phyloP scores from a whole-genome alignment of 2,888 invertebrate genomes.

The Kryphioiulus occultus region DNA sequence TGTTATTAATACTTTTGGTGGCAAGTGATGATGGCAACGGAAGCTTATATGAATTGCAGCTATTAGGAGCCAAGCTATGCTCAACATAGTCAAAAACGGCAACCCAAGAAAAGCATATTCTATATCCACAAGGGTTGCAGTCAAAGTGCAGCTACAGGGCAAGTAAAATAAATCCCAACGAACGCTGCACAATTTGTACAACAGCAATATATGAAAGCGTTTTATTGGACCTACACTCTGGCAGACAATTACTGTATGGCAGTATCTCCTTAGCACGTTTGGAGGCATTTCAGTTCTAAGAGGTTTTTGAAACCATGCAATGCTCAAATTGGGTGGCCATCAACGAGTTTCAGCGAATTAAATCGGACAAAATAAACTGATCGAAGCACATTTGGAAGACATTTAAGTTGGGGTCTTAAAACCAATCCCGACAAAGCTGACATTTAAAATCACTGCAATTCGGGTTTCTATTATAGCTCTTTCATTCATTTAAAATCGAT shows the following conservation, averaged over 20 bases:
- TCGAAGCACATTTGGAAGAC: constrained; percentile 36
- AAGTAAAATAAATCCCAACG: background rate
- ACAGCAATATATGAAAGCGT: too few species aligned
- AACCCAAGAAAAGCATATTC: too few species aligned
- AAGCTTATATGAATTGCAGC: background rate
- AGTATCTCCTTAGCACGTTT: background rate
- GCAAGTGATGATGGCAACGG: background rate
- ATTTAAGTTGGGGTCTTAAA: constrained; percentile 36
- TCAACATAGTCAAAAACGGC: background rate
- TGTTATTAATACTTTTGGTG: background rate
- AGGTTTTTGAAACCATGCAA: background rate
- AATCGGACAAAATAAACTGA: constrained; percentile 24
- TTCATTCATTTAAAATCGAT: constrained; percentile 36
- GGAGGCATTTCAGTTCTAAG: background rate
- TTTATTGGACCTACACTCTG: background rate
- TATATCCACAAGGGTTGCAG: background rate
- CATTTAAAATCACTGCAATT: constrained; percentile 33
- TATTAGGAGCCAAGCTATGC: background rate
- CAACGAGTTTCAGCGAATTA: background rate
- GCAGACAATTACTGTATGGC: background rate
- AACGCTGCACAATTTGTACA: background rate
- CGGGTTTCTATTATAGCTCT: constrained; percentile 23
- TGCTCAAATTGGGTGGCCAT: background rate
- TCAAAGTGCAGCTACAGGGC: background rate
- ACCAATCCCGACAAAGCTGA: constrained; percentile 28